These are phyloP conservation scores for Rhinogobius similis DNA, from an alignment of 2,113 vertebrate species.

Conservation along the genomic window DNA sequence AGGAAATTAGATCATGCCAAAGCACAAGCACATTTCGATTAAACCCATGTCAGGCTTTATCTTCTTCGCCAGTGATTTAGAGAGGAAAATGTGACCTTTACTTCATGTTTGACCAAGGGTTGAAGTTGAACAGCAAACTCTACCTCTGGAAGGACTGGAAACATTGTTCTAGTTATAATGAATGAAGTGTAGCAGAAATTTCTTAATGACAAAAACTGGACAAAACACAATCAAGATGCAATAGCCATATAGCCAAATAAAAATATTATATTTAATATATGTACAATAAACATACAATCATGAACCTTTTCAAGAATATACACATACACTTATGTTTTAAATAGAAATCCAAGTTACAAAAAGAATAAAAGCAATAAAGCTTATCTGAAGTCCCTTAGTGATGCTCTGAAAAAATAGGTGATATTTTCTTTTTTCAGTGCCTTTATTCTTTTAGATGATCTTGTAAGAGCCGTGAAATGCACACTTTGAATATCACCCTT, in stretches of 20 bases:
- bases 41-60: slow-evolving; percentile 59
- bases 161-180: not conserved
- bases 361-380: slow-evolving; percentile 51
- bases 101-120: not conserved
- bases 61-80: slow-evolving; percentile 35
- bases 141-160: not conserved
- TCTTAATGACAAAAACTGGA: not conserved
- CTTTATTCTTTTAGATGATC: slow-evolving; percentile 44
- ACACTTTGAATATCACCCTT: slow-evolving; percentile 39
- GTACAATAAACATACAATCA: slow-evolving; percentile 80
- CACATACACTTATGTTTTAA: slow-evolving; percentile 62
- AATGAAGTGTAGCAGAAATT: not conserved
- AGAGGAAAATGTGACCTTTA: slow-evolving; percentile 25
- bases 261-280: slow-evolving; percentile 80
- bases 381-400: slow-evolving; percentile 54
- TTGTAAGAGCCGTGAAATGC: slow-evolving; percentile 48
- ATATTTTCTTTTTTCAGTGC: slow-evolving; percentile 60
- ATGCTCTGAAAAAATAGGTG: slow-evolving; percentile 65
- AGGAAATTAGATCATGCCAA: slow-evolving; percentile 58
- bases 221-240: slow-evolving; percentile 12
- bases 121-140: slow-evolving; percentile 20
- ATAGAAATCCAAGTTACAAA: slow-evolving; percentile 65
- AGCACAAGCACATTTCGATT: slow-evolving; percentile 54
- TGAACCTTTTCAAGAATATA: slow-evolving; percentile 69
- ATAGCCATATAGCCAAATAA: slow-evolving; percentile 62